phyloP scores from a whole-genome alignment of 2,797 vertebrate species.

The Acridotheres tristis region DNA sequence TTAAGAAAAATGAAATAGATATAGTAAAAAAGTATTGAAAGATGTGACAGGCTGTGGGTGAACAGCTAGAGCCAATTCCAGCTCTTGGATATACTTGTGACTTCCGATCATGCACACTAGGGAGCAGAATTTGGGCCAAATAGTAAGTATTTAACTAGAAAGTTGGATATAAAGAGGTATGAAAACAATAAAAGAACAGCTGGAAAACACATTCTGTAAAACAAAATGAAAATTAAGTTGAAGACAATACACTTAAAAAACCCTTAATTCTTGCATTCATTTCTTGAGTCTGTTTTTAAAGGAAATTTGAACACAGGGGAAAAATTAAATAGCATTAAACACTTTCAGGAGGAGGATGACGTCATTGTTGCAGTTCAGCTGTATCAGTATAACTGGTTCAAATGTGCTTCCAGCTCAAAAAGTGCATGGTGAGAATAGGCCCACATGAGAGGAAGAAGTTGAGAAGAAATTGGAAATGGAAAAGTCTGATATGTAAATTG shows the following conservation, averaged over 20 bases:
- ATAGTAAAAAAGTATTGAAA: neutral
- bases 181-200: constrained; percentile 18
- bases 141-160: neutral
- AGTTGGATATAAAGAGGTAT: neutral
- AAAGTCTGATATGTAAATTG: neutral
- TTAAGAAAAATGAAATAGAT: neutral
- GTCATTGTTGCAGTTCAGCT: neutral
- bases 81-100: neutral
- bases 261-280: neutral
- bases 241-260: neutral
- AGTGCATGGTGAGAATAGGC: neutral
- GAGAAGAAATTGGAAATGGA: neutral
- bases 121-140: neutral
- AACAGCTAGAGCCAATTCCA: neutral
- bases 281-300: neutral
- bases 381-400: neutral
- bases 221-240: neutral
- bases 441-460: neutral
- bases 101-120: neutral
- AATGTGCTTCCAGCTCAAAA: neutral
- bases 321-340: neutral
- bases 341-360: neutral
- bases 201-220: constrained; percentile 5
- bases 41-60: neutral
- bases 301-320: neutral